phyloP scores from a whole-genome alignment of 2,797 vertebrate species.

The Neomorphus geoffroyi region DNA sequence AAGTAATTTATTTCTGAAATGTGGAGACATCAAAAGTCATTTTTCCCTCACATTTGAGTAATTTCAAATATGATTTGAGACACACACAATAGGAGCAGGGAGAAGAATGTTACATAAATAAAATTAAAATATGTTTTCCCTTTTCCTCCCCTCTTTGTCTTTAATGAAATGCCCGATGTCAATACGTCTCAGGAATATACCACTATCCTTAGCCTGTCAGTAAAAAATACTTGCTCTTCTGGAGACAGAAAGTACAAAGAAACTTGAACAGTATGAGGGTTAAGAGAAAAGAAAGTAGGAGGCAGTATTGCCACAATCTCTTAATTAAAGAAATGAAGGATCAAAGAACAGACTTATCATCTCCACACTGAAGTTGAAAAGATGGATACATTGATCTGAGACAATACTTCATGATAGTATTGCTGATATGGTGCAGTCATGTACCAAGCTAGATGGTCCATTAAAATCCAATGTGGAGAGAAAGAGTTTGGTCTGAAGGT shows the following conservation, averaged over 20 bases:
- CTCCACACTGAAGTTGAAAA: not conserved
- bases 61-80: not conserved
- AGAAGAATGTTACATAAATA: not conserved
- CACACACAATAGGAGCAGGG: not conserved
- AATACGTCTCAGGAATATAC: not conserved
- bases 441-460: not conserved
- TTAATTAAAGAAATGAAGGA: not conserved
- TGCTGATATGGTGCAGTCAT: too few species aligned
- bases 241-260: not conserved
- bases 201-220: not conserved
- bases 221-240: not conserved
- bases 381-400: not conserved
- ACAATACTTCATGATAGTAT: too few species aligned
- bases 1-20: not conserved
- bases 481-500: not conserved
- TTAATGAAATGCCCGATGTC: not conserved
- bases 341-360: not conserved
- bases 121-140: not conserved
- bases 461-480: not conserved
- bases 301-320: not conserved
- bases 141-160: not conserved
- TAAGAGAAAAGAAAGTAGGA: not conserved
- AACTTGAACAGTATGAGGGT: not conserved
- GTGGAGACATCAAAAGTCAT: not conserved
- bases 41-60: accelerated